Base-by-base conservation (phyloP, 1,140 invertebrate species). In the Drosophila orosa region DNA sequence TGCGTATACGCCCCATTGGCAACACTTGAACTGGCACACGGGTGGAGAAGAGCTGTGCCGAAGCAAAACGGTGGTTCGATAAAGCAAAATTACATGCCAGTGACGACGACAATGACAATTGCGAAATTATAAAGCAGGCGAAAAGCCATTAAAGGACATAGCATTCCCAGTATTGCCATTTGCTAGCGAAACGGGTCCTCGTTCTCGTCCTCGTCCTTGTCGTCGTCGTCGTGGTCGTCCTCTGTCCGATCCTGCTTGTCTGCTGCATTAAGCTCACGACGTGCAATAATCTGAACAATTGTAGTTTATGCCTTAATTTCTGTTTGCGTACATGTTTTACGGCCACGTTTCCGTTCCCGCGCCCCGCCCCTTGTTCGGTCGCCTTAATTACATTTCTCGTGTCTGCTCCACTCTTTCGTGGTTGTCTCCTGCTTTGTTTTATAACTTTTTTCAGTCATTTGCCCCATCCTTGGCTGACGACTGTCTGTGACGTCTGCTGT, bases 301-400 rank as follows among this genome's bases (percentile, higher is more conserved):
- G 75, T 78, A 73, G 74, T 86, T 68, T 80, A 80, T 78, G 78
- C 66, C 77, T 86, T 48, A 71, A 75, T 82, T 87, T 74, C 59
- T 82, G 75, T 68, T 74, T 74, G 54, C 47, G 57, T 77, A 68
- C 68, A 80, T 63, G 44, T 44, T 75, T 63, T 74, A 74, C 62
- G 58, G 55, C 52, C 45, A 52, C 55, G 31, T 54, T 54, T 42
- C 35, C 29, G 19, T 37, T 22, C 25, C 15, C 29, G 25, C 33
- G 6, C 12, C 17, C 39, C 37, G 8, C 27, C 9, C 19, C 33
- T n/a, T 40, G 27, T n/a, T 58, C 39, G 72, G 74, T 69, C 71
- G 80, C 67, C 76, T 80, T 87, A 87, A 87, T 89, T 89, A 80
- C 84, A 71, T 83, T 82, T 77, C 56, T 78, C 42, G 58, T 45